These are phyloP conservation scores for Melanocharis versteri DNA, from an alignment of 2,113 vertebrate species.

Conservation along the genomic window DNA sequence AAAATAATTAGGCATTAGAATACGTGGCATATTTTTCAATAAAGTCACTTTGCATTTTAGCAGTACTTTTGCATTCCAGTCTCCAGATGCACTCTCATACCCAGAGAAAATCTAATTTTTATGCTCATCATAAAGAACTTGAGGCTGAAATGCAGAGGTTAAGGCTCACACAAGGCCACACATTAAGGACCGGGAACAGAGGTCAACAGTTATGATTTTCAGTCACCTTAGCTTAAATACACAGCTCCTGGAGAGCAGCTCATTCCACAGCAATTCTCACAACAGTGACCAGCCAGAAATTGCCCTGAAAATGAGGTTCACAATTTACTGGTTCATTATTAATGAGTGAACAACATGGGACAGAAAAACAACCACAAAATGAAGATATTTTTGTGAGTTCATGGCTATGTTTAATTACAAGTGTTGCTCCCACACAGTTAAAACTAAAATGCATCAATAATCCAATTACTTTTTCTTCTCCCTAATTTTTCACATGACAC, in stretches of 20 bases:
- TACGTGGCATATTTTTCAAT: neutral
- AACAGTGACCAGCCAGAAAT: neutral
- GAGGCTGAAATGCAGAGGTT: neutral
- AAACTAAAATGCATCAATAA: neutral
- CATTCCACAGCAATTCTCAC: neutral
- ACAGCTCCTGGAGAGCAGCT: neutral
- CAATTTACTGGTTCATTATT: neutral
- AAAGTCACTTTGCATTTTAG: neutral
- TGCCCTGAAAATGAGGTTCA: neutral
- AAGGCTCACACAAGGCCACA: neutral
- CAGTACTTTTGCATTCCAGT: neutral
- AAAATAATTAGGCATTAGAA: neutral
- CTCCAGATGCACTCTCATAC: neutral
- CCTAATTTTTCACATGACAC: neutral
- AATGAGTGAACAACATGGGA: neutral
- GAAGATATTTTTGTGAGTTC: neutral
- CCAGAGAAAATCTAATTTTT: neutral
- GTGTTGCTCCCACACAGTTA: neutral
- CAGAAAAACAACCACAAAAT: neutral
- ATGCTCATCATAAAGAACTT: neutral
- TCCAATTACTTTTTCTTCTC: neutral
- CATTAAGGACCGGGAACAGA: neutral
- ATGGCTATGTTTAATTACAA: neutral
- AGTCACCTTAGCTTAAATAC: neutral
- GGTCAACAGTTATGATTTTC: neutral